Conservation (phyloP, 2,888 invertebrate species). For the Gisinianus flammeolus region DNA sequence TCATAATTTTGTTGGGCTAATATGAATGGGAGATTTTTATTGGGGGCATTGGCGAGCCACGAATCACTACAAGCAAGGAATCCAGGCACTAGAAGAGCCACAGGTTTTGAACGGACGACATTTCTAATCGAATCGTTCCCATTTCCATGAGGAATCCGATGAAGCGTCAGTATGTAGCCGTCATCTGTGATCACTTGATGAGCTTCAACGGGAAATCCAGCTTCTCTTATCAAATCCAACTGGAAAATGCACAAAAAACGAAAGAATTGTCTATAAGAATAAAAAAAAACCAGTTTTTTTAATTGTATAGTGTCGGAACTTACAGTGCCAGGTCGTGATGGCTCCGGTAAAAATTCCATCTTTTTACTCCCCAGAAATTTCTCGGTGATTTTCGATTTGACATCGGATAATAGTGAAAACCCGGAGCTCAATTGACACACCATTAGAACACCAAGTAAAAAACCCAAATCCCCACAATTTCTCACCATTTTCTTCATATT, state of each 20-base stretch:
- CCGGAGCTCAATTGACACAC: too few relatives aligned
- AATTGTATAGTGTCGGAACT: too few relatives aligned
- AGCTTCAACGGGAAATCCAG: conserved; percentile 8
- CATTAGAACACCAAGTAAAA: too few relatives aligned
- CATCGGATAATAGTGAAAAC: too few relatives aligned
- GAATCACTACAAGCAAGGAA: background rate
- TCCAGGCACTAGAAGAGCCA: background rate
- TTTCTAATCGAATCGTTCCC: background rate
- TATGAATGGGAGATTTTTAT: background rate
- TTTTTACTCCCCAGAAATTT: too few relatives aligned
- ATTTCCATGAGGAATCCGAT: background rate
- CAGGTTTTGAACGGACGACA: background rate
- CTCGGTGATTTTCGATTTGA: too few relatives aligned
- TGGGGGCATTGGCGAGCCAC: background rate
- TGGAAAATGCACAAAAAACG: background rate
- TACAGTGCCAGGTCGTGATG: too few relatives aligned
- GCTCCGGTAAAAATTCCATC: too few relatives aligned
- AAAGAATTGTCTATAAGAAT: background rate
- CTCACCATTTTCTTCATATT: too few relatives aligned
- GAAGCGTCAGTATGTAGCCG: conserved; percentile 4
- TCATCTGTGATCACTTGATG: background rate
- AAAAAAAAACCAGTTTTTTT: too few relatives aligned
- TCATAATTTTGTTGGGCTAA: background rate
- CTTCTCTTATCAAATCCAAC: conserved; percentile 5
- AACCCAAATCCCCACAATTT: too few relatives aligned